These are phyloP conservation scores for Tetheella fluctuosa DNA, from an alignment of 2,888 invertebrate genomes.

Conservation along the genomic window DNA sequence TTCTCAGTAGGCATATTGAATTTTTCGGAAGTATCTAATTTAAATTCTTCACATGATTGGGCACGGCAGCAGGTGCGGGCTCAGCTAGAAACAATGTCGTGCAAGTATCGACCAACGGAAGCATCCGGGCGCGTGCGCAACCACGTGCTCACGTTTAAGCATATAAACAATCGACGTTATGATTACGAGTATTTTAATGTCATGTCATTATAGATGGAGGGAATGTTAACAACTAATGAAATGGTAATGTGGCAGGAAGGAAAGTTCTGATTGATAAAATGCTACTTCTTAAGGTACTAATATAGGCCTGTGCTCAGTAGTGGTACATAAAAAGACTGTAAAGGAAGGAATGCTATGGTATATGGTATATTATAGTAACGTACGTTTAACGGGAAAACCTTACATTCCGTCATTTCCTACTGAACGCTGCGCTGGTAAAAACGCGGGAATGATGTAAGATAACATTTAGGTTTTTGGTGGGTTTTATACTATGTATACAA, in stretches of 20 bases:
- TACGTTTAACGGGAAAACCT: too few species aligned
- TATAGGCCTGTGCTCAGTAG: neutral
- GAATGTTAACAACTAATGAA: slow-evolving; percentile 47
- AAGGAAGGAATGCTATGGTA: too few species aligned
- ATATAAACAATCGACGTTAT: slow-evolving; percentile 44
- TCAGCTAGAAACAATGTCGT: slow-evolving; percentile 55
- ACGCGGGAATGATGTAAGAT: too few species aligned
- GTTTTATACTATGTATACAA: too few species aligned
- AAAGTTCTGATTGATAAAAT: neutral
- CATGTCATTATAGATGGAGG: slow-evolving; percentile 48
- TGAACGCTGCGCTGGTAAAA: too few species aligned
- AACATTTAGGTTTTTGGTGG: too few species aligned
- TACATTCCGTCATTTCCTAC: too few species aligned
- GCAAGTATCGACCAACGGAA: slow-evolving; percentile 48
- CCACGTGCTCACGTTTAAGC: slow-evolving; percentile 62
- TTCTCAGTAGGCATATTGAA: slow-evolving; percentile 22
- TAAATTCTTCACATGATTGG: slow-evolving; percentile 56
- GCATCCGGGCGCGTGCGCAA: slow-evolving; percentile 70
- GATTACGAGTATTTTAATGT: slow-evolving; percentile 51
- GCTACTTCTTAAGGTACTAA: slow-evolving; percentile 21
- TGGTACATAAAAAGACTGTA: too few species aligned
- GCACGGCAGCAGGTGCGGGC: slow-evolving; percentile 50
- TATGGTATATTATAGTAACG: too few species aligned
- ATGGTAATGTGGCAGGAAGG: neutral
- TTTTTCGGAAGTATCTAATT: slow-evolving; percentile 50